These are phyloP conservation scores for Arothron firmamentum DNA, from an alignment of 2,113 vertebrate species.

Conservation along the genomic window DNA sequence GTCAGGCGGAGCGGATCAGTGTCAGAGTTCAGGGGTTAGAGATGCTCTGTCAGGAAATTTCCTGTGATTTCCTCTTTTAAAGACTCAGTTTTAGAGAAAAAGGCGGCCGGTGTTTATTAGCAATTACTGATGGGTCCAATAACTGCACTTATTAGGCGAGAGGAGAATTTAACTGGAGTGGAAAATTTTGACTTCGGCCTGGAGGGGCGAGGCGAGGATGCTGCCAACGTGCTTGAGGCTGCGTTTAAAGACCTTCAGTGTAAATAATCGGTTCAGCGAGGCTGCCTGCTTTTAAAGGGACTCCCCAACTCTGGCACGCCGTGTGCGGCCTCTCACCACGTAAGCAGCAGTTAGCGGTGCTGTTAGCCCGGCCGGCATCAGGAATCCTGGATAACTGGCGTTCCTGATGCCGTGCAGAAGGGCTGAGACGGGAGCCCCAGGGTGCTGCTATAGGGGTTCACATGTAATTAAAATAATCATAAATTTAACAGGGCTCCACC, in stretches of 20 bases:
- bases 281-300: neutral
- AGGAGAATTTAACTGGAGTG: slow-evolving; percentile 28
- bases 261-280: slow-evolving; percentile 3
- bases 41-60: too few species aligned
- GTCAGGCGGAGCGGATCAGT: too few species aligned
- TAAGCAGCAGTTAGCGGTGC: too few species aligned
- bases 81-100: too few species aligned
- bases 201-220: neutral
- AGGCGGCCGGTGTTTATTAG: too few species aligned
- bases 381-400: too few species aligned
- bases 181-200: neutral
- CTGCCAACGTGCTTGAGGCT: neutral
- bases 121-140: neutral
- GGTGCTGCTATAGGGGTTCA: slow-evolving; percentile 56
- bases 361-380: too few species aligned
- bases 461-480: slow-evolving; percentile 73
- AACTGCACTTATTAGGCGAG: slow-evolving; percentile 44
- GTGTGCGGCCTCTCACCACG: too few species aligned
- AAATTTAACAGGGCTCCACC: slow-evolving; percentile 65
- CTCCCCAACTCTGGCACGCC: neutral
- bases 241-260: slow-evolving; percentile 5
- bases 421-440: slow-evolving; percentile 43
- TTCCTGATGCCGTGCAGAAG: slow-evolving; percentile 10
- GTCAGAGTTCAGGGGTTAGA: too few species aligned
- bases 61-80: too few species aligned